These are phyloP conservation scores for Muscicapa adusta DNA, from an alignment of 2,113 vertebrate genomes.

Conservation along the genomic window DNA sequence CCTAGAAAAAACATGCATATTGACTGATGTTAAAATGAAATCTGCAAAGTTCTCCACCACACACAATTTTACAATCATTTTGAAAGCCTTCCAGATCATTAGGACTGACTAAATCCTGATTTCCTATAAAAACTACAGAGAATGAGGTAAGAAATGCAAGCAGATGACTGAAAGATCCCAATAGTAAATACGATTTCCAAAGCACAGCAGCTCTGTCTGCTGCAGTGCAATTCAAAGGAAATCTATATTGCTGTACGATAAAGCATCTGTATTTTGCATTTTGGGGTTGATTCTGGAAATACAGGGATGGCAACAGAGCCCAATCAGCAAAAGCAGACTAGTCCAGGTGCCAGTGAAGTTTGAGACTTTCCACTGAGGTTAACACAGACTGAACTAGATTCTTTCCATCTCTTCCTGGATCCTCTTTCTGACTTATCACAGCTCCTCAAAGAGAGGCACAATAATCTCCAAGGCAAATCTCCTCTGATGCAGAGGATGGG, in stretches of 20 bases:
- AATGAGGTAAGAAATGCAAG: not conserved
- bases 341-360: not conserved
- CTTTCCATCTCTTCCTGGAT: not conserved
- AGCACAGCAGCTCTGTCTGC: not conserved
- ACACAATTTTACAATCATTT: not conserved
- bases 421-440: not conserved
- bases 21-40: not conserved
- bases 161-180: not conserved
- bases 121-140: not conserved
- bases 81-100: not conserved
- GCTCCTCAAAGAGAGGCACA: not conserved
- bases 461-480: not conserved
- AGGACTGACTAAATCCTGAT: not conserved
- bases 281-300: not conserved
- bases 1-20: not conserved
- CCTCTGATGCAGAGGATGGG: not conserved
- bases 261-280: not conserved
- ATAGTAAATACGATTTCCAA: accelerated
- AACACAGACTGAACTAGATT: not conserved
- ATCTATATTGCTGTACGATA: not conserved
- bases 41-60: not conserved
- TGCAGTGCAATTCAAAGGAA: not conserved
- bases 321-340: not conserved
- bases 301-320: not conserved
- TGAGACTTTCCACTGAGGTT: not conserved